Evolutionary conservation across 2,113 vertebrate species (phyloP).

Genomic region (Leucopsar rothschildi): DNA sequence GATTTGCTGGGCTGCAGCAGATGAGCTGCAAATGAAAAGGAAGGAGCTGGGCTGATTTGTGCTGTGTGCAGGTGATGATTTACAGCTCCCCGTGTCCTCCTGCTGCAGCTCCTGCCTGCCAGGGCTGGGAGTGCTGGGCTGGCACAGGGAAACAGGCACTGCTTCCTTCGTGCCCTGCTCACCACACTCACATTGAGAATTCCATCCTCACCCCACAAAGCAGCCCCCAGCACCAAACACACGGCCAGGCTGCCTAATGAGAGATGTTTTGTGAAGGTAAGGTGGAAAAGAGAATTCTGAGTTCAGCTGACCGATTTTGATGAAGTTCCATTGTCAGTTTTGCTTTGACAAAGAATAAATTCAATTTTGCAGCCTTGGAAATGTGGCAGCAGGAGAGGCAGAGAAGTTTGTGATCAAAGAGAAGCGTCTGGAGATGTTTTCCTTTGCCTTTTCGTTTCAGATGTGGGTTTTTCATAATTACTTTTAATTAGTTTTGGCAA

Average conservation of each 20-base stretch:
- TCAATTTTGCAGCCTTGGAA: neutral
- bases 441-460: conserved; percentile 69
- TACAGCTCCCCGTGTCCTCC: neutral
- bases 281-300: neutral
- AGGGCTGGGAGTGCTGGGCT: neutral
- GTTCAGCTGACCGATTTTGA: neutral
- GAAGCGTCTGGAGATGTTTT: neutral
- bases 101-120: neutral
- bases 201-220: neutral
- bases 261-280: neutral
- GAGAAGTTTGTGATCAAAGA: neutral
- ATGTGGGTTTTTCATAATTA: conserved; percentile 87
- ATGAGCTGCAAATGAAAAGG: neutral
- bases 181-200: neutral
- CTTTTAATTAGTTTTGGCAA: conserved; percentile 90
- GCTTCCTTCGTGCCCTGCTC: neutral
- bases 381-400: neutral
- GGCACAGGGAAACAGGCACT: neutral
- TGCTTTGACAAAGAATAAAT: neutral
- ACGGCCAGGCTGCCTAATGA: neutral
- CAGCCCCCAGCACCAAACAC: neutral
- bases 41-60: neutral
- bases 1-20: neutral
- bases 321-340: neutral
- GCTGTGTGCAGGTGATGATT: neutral